Base-by-base conservation (phyloP, 2,888 invertebrate genomes). In the Orgyia antiqua region DNA sequence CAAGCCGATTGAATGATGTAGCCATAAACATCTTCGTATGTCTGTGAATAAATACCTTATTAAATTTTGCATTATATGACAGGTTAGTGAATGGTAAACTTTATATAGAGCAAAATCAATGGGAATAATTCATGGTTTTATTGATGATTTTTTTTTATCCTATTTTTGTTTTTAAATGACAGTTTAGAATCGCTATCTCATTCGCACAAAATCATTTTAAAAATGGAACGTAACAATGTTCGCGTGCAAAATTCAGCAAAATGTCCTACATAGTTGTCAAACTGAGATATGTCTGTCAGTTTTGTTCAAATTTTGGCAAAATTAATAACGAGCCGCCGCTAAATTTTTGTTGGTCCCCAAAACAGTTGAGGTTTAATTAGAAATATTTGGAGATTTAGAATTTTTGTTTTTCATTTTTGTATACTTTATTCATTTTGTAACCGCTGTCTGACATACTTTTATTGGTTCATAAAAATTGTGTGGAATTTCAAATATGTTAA, bases 281-380 rank as follows among this genome's bases (percentile, higher is more conserved):
- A 76, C 71, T 59, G 64, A 73, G 69, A 76, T 72, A 79, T 69
- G 76, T 70, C 78, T 70, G 76, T 70, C 71, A 75, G 73, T 77
- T 83, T 83, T 78, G 83, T 79, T 77, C 61, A 72, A 82, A 82
- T 79, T 82, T 80, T 64, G 62, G 41, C 20, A 76, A 83, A 80
- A 79, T 82, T 84, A 84, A 83, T 83, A 83, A 76, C 67, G 66
- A 58, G 42, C 50, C 56, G 44, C 44, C 57, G 58, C 33, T 56
- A 47, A 39, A 70, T 77, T 72, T 71, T 73, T 74, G 68, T 59
- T 41, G 43, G 61, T 63, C 52, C 66, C 51, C 33, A 42, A 36
- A 44, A 42, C 30, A n/a, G n/a, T n/a, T 54, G 43, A 42, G 56
- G 51, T 67, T 68, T 82, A 83, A 84, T 86, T 83, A 80, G 75